Base-by-base conservation (phyloP, 2,113 vertebrate species). In the Brachirus orientalis region DNA sequence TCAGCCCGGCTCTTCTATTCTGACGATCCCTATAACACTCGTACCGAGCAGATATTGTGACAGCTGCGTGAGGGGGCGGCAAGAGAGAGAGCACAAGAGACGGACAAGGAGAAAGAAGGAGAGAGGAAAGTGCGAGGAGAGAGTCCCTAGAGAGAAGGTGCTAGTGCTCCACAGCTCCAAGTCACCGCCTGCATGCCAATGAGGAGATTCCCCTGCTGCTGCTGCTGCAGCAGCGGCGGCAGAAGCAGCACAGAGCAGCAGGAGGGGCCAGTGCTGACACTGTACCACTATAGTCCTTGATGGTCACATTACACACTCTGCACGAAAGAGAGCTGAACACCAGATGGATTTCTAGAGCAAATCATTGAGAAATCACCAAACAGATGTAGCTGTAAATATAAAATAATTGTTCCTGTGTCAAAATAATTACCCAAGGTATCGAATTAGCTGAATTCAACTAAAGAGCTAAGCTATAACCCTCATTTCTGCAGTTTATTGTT, bases 141-240 rank as follows among this genome's bases (percentile, higher is more conserved):
- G 78, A 62, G 82, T 90, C 90, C 88, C 89, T 19, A 58, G 90
- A 83, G 90, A 90, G 77, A 90, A 69, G 86, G 84, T 88, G 85
- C 84, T 64, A 52, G 82, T 82, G 88, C 88, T 90, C 89, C 75
- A 75, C 76, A 54, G 86, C 84, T 79, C 75, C 72, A 63, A 89
- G 86, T 72, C 88, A 51, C 86, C 12, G 63, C 85, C 74, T 92
- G 90, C 88, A 92, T 92, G 85, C 89, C 90, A 92, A 92, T 92
- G 89, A 92, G 89, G 84, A 92, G 90, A 92, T 90, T 92, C 90
- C 90, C 88, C 77, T 86, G 88, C 89, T 87, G 86, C 72, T 61
- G 78, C 78, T n/a, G 73, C 37, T 8, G 80, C 36, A 14, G 70
- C 47, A 4, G 81, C 55, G 18, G 69, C 63, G n/a, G 60, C 51